These are phyloP conservation scores for Cecidostiba fungosa DNA, from an alignment of 2,888 invertebrate species.

Conservation along the genomic window DNA sequence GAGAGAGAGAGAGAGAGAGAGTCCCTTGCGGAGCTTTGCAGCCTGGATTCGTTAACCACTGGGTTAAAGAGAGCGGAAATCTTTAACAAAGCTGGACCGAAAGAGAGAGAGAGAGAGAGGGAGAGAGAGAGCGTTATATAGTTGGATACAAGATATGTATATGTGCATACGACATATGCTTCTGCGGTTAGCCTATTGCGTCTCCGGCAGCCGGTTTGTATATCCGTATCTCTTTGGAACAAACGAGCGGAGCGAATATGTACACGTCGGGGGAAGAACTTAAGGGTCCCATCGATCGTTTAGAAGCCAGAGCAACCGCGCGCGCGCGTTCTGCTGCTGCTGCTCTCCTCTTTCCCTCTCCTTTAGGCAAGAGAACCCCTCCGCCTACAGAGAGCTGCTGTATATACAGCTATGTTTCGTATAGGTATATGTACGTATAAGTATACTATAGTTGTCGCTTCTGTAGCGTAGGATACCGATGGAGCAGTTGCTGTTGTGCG, in stretches of 20 bases:
- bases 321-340: constrained; percentile 56
- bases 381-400: neutral
- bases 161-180: no score
- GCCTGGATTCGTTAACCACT: neutral
- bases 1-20: neutral
- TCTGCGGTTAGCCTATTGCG: neutral
- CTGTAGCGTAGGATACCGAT: neutral
- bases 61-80: constrained; percentile 26
- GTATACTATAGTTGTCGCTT: neutral
- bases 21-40: neutral
- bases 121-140: neutral
- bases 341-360: constrained; percentile 39
- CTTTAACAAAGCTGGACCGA: constrained; percentile 7
- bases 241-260: neutral
- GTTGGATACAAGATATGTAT: neutral
- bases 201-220: neutral
- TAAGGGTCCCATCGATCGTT: constrained; percentile 74
- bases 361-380: neutral
- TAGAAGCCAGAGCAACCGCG: constrained; percentile 65
- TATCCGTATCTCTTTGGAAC: neutral
- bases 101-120: neutral
- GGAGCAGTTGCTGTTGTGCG: neutral
- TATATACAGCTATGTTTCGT: neutral
- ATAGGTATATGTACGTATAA: no score
- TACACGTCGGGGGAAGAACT: constrained; percentile 57